These are phyloP conservation scores for Xiphorhynchus erythropygius DNA, from an alignment of 2,797 vertebrate genomes.

Conservation along the genomic window DNA sequence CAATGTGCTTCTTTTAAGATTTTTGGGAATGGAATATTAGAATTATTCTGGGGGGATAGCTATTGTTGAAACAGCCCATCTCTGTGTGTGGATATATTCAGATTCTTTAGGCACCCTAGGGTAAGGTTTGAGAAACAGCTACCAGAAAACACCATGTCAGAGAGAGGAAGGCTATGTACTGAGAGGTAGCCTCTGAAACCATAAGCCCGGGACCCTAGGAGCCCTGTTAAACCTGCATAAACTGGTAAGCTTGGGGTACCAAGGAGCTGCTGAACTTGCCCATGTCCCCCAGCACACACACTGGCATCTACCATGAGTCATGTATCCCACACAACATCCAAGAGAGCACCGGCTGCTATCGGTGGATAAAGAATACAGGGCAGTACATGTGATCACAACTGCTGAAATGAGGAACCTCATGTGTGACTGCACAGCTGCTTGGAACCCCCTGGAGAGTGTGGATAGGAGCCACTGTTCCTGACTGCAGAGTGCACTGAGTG, in stretches of 20 bases:
- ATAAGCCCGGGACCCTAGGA: background rate
- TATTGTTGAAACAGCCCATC: background rate
- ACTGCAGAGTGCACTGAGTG: too few species aligned
- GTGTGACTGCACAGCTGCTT: too few species aligned
- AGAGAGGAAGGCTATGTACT: background rate
- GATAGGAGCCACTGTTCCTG: fast-evolving
- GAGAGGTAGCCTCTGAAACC: background rate
- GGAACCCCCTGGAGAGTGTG: fast-evolving
- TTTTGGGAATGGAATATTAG: too few species aligned
- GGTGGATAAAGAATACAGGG: too few species aligned
- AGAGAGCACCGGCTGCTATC: fast-evolving
- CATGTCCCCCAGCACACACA: background rate
- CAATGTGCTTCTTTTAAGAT: background rate
- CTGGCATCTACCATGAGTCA: fast-evolving
- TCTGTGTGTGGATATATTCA: background rate
- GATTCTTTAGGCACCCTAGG: background rate
- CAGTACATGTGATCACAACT: background rate
- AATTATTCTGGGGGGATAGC: background rate
- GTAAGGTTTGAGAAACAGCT: background rate
- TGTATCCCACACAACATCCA: background rate
- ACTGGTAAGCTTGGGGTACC: background rate
- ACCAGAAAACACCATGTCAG: fast-evolving
- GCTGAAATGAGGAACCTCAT: fast-evolving
- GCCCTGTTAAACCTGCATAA: background rate
- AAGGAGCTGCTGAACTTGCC: background rate